phyloP scores from a whole-genome alignment of 2,113 vertebrate genomes.

The Corythornis vintsioides region DNA sequence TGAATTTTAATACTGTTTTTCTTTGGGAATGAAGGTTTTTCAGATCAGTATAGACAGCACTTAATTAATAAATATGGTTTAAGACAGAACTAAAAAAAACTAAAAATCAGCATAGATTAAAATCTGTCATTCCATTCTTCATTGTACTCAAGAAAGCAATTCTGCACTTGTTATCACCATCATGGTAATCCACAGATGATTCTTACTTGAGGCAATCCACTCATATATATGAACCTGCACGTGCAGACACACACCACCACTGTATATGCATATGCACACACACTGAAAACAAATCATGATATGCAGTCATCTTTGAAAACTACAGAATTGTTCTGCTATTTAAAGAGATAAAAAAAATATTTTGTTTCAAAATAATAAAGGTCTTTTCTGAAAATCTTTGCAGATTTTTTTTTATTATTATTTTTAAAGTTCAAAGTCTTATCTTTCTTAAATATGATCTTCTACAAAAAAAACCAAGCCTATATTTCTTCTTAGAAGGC shows the following conservation, averaged over 20 bases:
- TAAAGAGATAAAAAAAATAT: background rate
- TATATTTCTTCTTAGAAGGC: background rate
- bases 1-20: background rate
- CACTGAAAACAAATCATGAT: background rate
- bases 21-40: background rate
- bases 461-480: background rate
- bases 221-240: background rate
- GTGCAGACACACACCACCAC: rapidly evolving
- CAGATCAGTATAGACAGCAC: background rate
- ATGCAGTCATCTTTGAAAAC: background rate
- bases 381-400: background rate
- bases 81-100: background rate
- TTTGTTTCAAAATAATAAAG: background rate
- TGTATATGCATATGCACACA: background rate
- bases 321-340: background rate
- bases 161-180: background rate
- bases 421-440: background rate
- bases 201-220: background rate
- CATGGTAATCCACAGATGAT: background rate
- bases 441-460: background rate
- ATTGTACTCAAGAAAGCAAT: background rate
- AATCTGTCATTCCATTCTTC: background rate
- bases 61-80: background rate
- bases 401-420: background rate
- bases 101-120: background rate